Evolutionary conservation across 1,140 invertebrate genomes (phyloP), one percentile per base, ranked within the genome.

Genomic region (Diploscapter pachys): DNA sequence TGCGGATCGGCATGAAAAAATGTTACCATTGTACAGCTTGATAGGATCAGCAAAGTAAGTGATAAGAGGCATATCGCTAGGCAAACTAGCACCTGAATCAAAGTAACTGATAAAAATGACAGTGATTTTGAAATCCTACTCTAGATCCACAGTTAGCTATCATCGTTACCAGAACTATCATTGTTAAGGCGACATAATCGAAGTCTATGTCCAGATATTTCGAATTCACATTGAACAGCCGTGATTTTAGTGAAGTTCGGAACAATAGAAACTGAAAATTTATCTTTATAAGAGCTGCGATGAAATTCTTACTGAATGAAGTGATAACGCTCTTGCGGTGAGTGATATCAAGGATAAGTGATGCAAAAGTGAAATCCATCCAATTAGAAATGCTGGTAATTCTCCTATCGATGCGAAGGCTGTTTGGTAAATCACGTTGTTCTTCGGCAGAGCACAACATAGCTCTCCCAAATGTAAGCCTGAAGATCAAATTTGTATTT

Each of bases 1-100:
- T 75, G 72, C 9, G 78, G 78, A 52, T 79, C 78, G n/a, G 76
- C 79, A 66, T 79, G 75, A 68, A 79, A 79, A 72, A 79, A 73
- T 11, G 73, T 67, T 0, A 79, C 78, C 64, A 79, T 70, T 54
- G 75, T 79, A 53, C 76, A 79, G 4, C 69, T 73, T 61, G 69
- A 56, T 13, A 80, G 59, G 50, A 79, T 72, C 5, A 79, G 59
- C 4, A 72, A 57, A 50, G 78, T 69, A 5, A 79, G 64, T n/a
- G 66, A 53, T n/a, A 79, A 66, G 13, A 79, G 66, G 11, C 68
- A 76, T 5, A 79, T 66, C 50, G 67, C 61, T 4, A 79, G 61
- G 2, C 72, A 74, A 13, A 63, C 72, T 51, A 79, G 71, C 48
- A 79, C 78, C 73, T 80, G 71, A 57, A 63, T 78, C 55, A 70